Base-by-base conservation (phyloP, 2,113 vertebrate genomes). In the Pyxicephalus adspersus region DNA sequence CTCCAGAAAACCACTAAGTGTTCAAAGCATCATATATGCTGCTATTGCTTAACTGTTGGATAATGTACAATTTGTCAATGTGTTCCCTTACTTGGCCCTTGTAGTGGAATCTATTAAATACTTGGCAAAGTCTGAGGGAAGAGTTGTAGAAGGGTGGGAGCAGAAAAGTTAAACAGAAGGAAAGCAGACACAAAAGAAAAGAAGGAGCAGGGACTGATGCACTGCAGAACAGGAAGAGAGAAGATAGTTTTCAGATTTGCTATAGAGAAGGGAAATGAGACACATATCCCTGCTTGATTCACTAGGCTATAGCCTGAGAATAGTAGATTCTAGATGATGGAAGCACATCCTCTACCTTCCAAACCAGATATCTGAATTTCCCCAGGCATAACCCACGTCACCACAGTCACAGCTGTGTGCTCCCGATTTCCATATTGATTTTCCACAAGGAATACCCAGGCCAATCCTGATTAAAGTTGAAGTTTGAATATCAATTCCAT, bases 71-170 rank as follows among this genome's bases (percentile, higher is more conserved):
- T n/a, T 20, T 52, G 45, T 70, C 45, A 70, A 70, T 70, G 20
- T 70, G 67, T 25, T 70, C 45, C 20, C 8, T 23, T 70, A 70
- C 45, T 70, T 70, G 67, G 67, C 67, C 23, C 17, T 51, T 19
- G 67, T 52, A 26, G 23, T 70, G 67, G 67, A 70, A 70, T 70
- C 67, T 70, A 70, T 70, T 70, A 70, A 70, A 70, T 52, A 23
- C 67, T 70, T 25, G 38, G 65, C 65, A 68, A 22, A 70, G 67
- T 51, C 51, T 23, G 19, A 52, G 45, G 25, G 67, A 52, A 19
- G 52, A 45, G 52, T 26, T 23, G 51, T 22, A 7, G 20, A 70
- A 70, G 74, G 58, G 60, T 76, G 74, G 58, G 54, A 45, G 57
- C 22, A 54, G 29, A 76, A 28, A 15, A 18, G 26, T 23, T 63